Evolutionary conservation across 2,113 vertebrate genomes (phyloP), one percentile per base, ranked within the genome.

Genomic region (Athene cunicularia): DNA sequence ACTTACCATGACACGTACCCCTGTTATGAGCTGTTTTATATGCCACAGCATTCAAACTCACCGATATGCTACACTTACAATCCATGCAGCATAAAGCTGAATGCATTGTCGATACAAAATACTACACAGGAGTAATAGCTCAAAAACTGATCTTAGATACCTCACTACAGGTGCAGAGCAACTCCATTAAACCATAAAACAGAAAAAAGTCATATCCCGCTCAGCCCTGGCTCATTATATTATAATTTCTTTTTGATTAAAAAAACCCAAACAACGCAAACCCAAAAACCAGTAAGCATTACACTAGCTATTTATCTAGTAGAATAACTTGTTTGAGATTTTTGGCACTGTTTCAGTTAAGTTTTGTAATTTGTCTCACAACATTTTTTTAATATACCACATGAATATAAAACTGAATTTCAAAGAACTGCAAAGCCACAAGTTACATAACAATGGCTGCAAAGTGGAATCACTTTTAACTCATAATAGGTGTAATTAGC

Each of bases 351-450:
- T 82, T 95, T 95, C 80, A 93, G 43, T 43, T 88, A 28, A 92
- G 66, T 43, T 87, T 95, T 95, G 43, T 70, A 89, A 93, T 92
- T 95, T 76, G 53, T 66, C 73, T 90, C 62, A 35, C 53, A 95
- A 85, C 62, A 70, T 94, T 93, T 88, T 93, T 93, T 95, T 79
- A 70, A 64, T 68, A 75, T 32, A 91, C 91, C 80, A 91, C 83
- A 89, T 89, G 66, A 95, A 92, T 45, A 66, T 35, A 87, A 87
- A 89, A 59, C 22, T 70, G 32, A 20, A 82, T 95, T 96, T 95
- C 89, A 91, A 94, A 95, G 81, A 94, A 85, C 30, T 60, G 58
- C 63, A 95, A 97, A 95, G 53, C 77, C 84, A 93, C 77, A 88
- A 94, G 86, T 95, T 93, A 82, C 35, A 27, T 88, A 95, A 94